phyloP scores from a whole-genome alignment of 2,888 invertebrate genomes.

The Acleris holmiana region DNA sequence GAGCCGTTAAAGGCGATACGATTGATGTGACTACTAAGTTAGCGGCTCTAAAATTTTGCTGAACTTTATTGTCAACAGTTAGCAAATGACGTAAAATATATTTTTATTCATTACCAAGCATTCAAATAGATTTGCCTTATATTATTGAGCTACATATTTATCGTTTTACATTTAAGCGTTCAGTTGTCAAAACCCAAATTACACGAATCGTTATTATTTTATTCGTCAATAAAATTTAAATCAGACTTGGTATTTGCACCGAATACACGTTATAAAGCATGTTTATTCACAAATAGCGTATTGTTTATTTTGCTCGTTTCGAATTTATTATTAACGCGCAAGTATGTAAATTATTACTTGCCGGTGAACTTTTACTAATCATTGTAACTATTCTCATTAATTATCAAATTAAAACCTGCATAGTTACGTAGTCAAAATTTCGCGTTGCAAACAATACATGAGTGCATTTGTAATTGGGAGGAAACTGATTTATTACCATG shows the following conservation, averaged over 20 bases:
- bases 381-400: constrained; percentile 19
- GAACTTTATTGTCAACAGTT: too few relatives aligned
- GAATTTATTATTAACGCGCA: constrained; percentile 4
- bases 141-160: background rate
- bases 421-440: background rate
- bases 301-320: constrained; percentile 20
- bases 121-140: background rate
- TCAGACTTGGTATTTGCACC: constrained; percentile 10
- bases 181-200: constrained; percentile 2
- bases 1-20: too few relatives aligned
- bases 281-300: constrained; percentile 20
- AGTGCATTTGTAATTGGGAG: constrained; percentile 17
- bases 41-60: too few relatives aligned
- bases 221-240: constrained; percentile 20
- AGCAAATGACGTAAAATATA: too few relatives aligned
- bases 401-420: constrained; percentile 22
- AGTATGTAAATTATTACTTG: constrained; percentile 17
- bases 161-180: background rate
- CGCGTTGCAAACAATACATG: constrained; percentile 10
- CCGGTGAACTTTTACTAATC: constrained; percentile 14
- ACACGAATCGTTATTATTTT: constrained; percentile 9
- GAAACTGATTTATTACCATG: constrained; percentile 12
- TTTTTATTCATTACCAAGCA: background rate
- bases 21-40: too few relatives aligned
- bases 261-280: constrained; percentile 12